Base-by-base conservation (phyloP, 2,113 vertebrate species). In the Saccopteryx leptura region DNA sequence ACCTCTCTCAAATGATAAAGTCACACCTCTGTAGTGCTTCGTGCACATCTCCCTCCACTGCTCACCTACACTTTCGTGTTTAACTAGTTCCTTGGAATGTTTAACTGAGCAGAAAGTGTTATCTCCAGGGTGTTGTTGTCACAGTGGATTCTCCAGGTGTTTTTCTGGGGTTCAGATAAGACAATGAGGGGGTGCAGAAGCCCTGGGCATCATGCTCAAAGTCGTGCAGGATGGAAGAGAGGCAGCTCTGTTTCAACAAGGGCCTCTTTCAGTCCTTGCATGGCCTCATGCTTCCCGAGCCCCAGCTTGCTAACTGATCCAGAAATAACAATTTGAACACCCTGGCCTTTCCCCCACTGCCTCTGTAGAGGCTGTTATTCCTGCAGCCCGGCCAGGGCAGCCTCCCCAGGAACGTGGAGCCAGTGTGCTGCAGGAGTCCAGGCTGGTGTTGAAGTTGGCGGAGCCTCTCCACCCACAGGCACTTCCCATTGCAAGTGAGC, bases 301-400 rank as follows among this genome's bases (percentile, higher is more conserved):
- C 54, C 52, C 71, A 81, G 93, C 83, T 71, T 23, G 60, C 65
- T 72, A 63, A 80, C 65, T 2, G 39, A 78, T 96, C 96, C 97
- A 97, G 94, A 95, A 97, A 96, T 88, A 96, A 92, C 95, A 96
- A 13, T 58, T 31, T 33, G 66, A 93, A 72, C 80, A 63, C 39
- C 4, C 81, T 33, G 90, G 88, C 93, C 92, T 91, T 52, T 80
- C 85, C 91, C 91, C 85, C 4, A 13, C 52, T 39, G 69, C 94
- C 87, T 83, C 85, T 31, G 28, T 23, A 21, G 81, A 84, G 95
- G 71, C 86, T 56, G 93, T 97, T 96, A 71, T 96, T 94, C 23
- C 92, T 95, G 96, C 28, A 75, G 21, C 31, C 15, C 1, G 21
- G 95, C 97, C 95, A 94, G 89, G 39, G 69, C 71, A 9, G 86